Evolutionary conservation across 2,113 vertebrate species (phyloP), one percentile per base, ranked within the genome.

Genomic region (Turnix velox): DNA sequence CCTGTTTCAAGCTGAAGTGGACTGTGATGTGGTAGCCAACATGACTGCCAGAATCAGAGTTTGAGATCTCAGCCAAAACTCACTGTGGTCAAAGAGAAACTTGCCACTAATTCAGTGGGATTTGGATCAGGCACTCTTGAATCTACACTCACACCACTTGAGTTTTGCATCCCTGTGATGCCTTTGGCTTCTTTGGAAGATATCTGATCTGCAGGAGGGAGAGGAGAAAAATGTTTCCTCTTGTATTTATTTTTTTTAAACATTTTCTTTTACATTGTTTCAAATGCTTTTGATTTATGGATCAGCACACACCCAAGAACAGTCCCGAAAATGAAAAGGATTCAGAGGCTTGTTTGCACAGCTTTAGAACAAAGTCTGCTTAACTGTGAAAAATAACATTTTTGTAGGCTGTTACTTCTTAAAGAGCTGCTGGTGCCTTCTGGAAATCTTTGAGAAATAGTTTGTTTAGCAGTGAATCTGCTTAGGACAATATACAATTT

Each of bases 331-430:
- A 72, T 7, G 0, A 66, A 87, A 89, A 88, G 58, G 63, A 88
- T 96, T 94, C 68, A 77, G 62, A 92, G 94, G 73, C 74, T 92
- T 96, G 77, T 96, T 97, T 96, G 93, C 31, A 88, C 96, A 89
- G 88, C 92, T 96, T 97, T 94, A 84, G 75, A 93, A 85, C 69
- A 91, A 96, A 95, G 40, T 92, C 90, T 94, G 90, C 73, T 94
- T 96, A 94, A 80, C 94, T 96, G 84, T 96, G 92, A 84, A 97
- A 97, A 97, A 96, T 48, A 95, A 81, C 90, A 62, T 93, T 95
- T 97, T 97, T 97, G 62, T 77, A 96, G 92, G 57, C 93, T 85
- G 77, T 91, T 91, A 58, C 57, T 94, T 77, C 68, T 91, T 93
- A 73, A 78, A 95, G 30, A 94, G 74, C 78, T 92, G 84, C 74